These are phyloP conservation scores for Ichneumoninae sp. DNA, from an alignment of 2,888 invertebrate species.

Conservation along the genomic window DNA sequence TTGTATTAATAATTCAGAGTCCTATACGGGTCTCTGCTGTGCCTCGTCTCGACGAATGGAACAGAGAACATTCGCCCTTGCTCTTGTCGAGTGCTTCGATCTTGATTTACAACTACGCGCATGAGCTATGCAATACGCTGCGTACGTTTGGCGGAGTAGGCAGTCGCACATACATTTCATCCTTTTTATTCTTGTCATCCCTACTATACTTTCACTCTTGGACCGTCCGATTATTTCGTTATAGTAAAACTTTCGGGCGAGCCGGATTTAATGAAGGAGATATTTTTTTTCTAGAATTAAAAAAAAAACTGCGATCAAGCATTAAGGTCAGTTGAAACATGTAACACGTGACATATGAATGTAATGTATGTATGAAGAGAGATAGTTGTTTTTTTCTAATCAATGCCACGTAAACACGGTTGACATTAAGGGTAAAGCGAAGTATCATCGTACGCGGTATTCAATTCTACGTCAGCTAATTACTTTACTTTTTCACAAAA, in stretches of 20 bases:
- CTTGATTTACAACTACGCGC: constrained; percentile 80
- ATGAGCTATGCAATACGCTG: constrained; percentile 2
- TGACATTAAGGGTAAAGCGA: no score
- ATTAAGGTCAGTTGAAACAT: no score
- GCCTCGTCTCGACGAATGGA: constrained; percentile 70
- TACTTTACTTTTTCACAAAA: no score
- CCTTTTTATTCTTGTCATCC: constrained; percentile 52
- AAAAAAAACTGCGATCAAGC: background rate
- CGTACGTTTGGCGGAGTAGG: constrained; percentile 76
- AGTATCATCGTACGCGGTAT: no score
- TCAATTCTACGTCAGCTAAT: no score
- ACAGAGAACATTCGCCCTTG: constrained; percentile 57
- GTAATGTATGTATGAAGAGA: no score
- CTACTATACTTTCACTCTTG: constrained; percentile 52
- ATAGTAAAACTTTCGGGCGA: constrained; percentile 8
- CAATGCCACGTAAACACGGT: no score
- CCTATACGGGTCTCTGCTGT: constrained; percentile 67
- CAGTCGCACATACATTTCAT: constrained; percentile 77
- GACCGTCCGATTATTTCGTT: constrained; percentile 54
- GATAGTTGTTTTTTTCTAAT: no score
- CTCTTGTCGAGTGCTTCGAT: constrained; percentile 71
- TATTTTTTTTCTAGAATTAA: background rate
- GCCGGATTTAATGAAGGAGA: background rate
- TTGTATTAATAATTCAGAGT: constrained; percentile 80
- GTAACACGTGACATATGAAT: no score